Percentiles rank a stretch among this genome's conserved stretches.
These are phyloP conservation scores for Cherax quadricarinatus DNA, from an alignment of 1,140 invertebrate species.

Conservation along the genomic window DNA sequence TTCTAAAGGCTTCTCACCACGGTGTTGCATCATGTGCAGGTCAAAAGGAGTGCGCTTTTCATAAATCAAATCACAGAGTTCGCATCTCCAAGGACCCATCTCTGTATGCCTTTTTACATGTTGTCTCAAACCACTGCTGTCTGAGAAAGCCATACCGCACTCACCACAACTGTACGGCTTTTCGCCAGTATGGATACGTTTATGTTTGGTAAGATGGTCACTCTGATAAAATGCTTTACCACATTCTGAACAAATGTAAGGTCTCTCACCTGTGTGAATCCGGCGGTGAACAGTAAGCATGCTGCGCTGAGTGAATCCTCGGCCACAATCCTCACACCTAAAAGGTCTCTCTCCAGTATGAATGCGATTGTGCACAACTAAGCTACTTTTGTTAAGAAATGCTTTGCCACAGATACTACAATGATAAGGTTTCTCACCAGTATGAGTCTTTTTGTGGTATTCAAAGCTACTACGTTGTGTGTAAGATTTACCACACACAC, in stretches of 20 bases:
- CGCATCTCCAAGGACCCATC: constrained; percentile 52
- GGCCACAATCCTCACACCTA: constrained; percentile 76
- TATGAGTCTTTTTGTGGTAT: constrained; percentile 79
- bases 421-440: constrained; percentile 75
- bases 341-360: constrained; percentile 79
- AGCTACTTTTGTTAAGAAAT: constrained; percentile 76
- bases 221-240: constrained; percentile 65
- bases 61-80: constrained; percentile 57
- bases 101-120: constrained; percentile 63
- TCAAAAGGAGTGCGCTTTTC: constrained; percentile 74
- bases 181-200: constrained; percentile 60
- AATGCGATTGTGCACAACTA: constrained; percentile 82
- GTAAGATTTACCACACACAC: constrained; percentile 76
- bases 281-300: constrained; percentile 87
- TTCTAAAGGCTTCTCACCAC: constrained; percentile 79
- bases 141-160: constrained; percentile 84
- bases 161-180: constrained; percentile 74
- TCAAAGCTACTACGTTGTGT: constrained; percentile 66
- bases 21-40: constrained; percentile 79
- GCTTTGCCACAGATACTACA: constrained; percentile 76
- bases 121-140: constrained; percentile 80
- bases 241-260: constrained; percentile 83
- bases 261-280: constrained; percentile 92
- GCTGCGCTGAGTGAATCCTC: constrained; percentile 81
- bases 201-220: constrained; percentile 75